Conservation (phyloP, 2,888 invertebrate genomes). For the Nematopogon swammerdamellus region DNA sequence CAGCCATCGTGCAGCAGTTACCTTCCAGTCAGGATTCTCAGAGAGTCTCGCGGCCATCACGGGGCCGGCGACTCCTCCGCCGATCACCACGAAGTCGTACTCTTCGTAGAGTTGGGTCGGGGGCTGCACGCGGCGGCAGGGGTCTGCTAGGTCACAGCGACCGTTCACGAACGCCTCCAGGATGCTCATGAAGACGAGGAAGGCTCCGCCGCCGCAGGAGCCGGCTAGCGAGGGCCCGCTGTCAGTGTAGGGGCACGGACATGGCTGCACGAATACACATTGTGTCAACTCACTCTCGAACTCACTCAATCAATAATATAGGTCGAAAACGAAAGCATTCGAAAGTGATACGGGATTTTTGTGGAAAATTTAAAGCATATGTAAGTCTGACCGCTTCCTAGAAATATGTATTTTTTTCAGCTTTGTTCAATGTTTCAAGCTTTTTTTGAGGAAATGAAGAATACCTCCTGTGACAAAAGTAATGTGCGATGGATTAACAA, state of each 20-base stretch:
- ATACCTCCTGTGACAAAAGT: too few species aligned
- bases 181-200: constrained; percentile 62
- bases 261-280: constrained; percentile 45
- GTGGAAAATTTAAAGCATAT: too few species aligned
- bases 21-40: constrained; percentile 63
- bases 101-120: constrained; percentile 32
- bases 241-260: constrained; percentile 52
- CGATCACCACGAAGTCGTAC: constrained; percentile 66
- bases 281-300: too few species aligned
- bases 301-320: too few species aligned
- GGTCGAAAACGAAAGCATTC: too few species aligned
- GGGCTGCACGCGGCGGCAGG: constrained; percentile 56
- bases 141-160: constrained; percentile 55
- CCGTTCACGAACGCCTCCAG: constrained; percentile 60
- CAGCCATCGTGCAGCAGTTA: constrained; percentile 8
- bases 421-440: too few species aligned
- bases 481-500: too few species aligned
- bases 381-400: too few species aligned
- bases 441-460: too few species aligned
- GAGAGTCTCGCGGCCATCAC: constrained; percentile 63
- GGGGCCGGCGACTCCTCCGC: constrained; percentile 64
- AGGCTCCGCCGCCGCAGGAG: constrained; percentile 56
- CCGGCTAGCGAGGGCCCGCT: constrained; percentile 56
- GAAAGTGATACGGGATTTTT: too few species aligned
- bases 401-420: too few species aligned